Evolutionary conservation across 2,797 vertebrate species (phyloP).

Genomic region (Peromyscus eremicus): DNA sequence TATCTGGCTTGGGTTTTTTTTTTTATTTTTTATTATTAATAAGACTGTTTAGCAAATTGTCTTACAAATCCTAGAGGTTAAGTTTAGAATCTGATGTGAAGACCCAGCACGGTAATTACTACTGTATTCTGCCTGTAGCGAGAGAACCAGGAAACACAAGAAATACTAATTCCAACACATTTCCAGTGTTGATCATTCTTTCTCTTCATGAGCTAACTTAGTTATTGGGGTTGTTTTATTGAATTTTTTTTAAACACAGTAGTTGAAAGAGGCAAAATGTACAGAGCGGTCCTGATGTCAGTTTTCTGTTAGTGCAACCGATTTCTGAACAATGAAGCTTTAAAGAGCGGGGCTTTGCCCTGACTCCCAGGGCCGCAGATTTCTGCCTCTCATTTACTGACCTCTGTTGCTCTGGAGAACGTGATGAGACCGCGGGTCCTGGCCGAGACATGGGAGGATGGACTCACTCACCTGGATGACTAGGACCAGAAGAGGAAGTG

Average conservation of each 20-base stretch:
- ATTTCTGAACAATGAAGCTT: neutral
- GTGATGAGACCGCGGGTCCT: neutral
- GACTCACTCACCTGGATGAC: neutral
- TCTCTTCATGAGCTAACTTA: neutral
- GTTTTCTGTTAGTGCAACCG: neutral
- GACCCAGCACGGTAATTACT: neutral
- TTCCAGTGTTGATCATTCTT: slow-evolving; percentile 10
- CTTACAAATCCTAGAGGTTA: no score
- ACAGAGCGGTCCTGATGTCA: neutral
- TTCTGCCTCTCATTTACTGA: neutral
- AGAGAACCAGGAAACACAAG: neutral
- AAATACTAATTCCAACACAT: neutral
- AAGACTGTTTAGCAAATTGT: no score
- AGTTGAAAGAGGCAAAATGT: neutral
- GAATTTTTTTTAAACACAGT: neutral
- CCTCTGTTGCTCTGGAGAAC: neutral
- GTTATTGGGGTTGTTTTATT: neutral
- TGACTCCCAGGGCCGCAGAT: neutral
- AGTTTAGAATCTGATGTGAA: neutral
- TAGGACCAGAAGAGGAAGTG: no score
- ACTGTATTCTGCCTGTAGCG: neutral
- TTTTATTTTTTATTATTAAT: no score
- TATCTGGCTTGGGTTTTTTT: no score
- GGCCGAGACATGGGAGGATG: neutral
- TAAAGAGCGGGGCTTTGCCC: neutral